Conservation (phyloP, 1,140 invertebrate genomes). For the Anadara kagoshimensis region DNA sequence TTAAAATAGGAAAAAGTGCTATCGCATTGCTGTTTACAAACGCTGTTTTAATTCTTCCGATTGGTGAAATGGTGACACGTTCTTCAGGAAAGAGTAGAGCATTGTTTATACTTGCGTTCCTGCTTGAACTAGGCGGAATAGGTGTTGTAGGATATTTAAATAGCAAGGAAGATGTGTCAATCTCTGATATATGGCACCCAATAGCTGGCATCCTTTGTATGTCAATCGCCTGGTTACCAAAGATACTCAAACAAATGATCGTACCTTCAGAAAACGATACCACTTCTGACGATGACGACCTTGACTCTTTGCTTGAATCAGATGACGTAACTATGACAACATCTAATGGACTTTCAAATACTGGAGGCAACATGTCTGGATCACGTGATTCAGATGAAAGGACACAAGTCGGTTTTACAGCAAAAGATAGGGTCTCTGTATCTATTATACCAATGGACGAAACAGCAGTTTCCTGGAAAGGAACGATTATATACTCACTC, state of each 20-base stretch:
- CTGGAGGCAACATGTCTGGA: not conserved
- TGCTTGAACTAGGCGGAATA: not conserved
- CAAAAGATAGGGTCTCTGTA: not conserved
- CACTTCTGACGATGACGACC: not conserved
- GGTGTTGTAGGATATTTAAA: not conserved
- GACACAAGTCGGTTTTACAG: not conserved
- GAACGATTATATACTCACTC: conserved; percentile 12
- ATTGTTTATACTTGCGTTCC: not conserved
- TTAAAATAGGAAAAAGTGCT: not conserved
- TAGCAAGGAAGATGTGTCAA: not conserved
- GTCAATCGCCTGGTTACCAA: conserved; percentile 40
- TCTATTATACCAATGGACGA: not conserved
- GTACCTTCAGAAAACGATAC: not conserved
- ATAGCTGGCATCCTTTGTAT: conserved; percentile 19
- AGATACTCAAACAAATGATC: conserved; percentile 27
- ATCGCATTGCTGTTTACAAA: not conserved
- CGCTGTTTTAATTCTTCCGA: not conserved
- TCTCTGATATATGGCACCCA: conserved; percentile 14
- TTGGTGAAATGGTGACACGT: not conserved
- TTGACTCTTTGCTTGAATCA: not conserved
- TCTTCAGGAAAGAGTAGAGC: not conserved
- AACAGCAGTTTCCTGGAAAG: conserved; percentile 1
- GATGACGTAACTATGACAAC: not conserved
- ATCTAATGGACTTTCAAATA: not conserved
- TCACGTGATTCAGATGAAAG: not conserved